phyloP scores from a whole-genome alignment of 2,113 vertebrate species.

The Neopipo cinnamomea region DNA sequence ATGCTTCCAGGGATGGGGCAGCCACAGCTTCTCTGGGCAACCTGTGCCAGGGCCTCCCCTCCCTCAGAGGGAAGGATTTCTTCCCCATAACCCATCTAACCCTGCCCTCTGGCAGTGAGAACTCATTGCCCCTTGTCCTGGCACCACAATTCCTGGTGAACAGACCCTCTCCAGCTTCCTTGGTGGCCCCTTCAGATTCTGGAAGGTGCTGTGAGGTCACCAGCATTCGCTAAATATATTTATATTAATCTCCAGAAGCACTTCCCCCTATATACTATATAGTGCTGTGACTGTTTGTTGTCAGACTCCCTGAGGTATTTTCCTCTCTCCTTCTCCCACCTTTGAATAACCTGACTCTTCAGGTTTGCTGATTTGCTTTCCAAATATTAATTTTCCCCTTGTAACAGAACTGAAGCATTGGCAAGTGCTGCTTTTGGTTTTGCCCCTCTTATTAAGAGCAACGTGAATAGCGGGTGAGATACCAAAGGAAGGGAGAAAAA shows the following conservation, averaged over 20 bases:
- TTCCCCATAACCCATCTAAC: neutral
- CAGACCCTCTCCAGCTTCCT: neutral
- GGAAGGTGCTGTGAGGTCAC: neutral
- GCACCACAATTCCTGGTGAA: neutral
- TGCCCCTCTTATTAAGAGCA: neutral
- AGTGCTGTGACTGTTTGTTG: neutral
- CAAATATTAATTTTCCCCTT: neutral
- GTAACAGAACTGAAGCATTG: rapidly evolving
- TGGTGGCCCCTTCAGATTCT: neutral
- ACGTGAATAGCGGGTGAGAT: neutral
- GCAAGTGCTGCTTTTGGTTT: neutral
- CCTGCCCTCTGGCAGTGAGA: neutral
- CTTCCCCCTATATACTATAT: neutral
- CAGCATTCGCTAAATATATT: neutral
- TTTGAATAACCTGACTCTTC: neutral
- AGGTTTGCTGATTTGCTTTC: neutral
- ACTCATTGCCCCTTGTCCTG: neutral
- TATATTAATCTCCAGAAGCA: neutral
- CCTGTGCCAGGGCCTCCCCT: neutral
- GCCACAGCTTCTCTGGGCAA: neutral
- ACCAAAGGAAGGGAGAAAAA: neutral
- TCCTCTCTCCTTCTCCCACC: neutral
- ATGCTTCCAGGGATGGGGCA: neutral
- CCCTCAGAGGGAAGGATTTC: neutral
- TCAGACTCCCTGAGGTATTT: neutral